These are phyloP conservation scores for Ascidia mentula DNA, from an alignment of 23 tunicate species.

Conservation along the genomic window DNA sequence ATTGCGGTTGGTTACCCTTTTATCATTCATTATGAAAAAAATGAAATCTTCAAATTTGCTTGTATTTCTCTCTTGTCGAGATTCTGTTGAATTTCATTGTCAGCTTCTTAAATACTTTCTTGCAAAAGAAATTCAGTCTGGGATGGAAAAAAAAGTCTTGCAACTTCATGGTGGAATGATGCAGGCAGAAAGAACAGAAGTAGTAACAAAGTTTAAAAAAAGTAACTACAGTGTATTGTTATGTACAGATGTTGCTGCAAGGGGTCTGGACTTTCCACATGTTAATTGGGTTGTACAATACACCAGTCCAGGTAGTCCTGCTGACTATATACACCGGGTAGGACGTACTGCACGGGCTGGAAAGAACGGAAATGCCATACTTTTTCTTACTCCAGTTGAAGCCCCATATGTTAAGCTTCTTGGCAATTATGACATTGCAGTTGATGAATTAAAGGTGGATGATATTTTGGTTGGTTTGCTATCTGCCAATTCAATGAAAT, in stretches of 20 bases:
- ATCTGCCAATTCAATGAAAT: neutral
- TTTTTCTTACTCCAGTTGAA: slow-evolving; percentile 87
- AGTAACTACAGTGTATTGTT: slow-evolving; percentile 35
- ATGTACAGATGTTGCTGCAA: slow-evolving; percentile 97
- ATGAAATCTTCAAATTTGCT: slow-evolving; percentile 40
- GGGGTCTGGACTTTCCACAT: slow-evolving; percentile 93
- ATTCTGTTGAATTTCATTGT: slow-evolving; percentile 82
- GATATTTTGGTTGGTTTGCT: slow-evolving; percentile 53
- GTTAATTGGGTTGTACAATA: slow-evolving; percentile 94
- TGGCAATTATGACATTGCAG: slow-evolving; percentile 56
- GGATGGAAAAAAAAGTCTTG: slow-evolving; percentile 1
- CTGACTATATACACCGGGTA: slow-evolving; percentile 91
- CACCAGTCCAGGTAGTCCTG: slow-evolving; percentile 88
- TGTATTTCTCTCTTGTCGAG: slow-evolving; percentile 87
- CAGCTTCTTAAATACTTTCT: slow-evolving; percentile 27
- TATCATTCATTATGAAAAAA: slow-evolving; percentile 56
- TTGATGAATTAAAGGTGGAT: slow-evolving; percentile 47
- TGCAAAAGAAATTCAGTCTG: neutral
- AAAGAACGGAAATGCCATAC: slow-evolving; percentile 71
- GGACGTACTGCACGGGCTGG: slow-evolving; percentile 99
- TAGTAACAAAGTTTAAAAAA: slow-evolving; percentile 33
- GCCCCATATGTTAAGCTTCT: slow-evolving; percentile 52
- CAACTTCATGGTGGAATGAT: slow-evolving; percentile 95
- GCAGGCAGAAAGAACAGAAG: slow-evolving; percentile 60
- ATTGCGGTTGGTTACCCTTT: slow-evolving; percentile 60